Evolutionary conservation across 1,140 invertebrate genomes (phyloP).

Genomic region (Drosophila melanica): DNA sequence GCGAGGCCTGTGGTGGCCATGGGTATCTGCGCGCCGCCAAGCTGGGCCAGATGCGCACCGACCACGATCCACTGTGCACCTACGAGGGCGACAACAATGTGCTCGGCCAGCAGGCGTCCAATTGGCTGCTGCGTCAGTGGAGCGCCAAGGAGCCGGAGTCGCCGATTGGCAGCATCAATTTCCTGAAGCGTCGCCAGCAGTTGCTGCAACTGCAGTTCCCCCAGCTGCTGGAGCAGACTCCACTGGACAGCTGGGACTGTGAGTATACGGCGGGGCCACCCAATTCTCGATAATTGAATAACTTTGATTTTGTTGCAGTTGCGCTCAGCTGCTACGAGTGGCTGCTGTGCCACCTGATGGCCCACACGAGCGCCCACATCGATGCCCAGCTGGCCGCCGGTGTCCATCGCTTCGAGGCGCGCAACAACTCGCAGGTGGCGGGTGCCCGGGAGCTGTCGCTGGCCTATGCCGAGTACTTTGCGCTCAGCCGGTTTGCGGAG

Average conservation of each 20-base stretch:
- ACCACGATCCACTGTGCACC: slow-evolving; percentile 96
- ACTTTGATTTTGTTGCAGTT: slow-evolving; percentile 85
- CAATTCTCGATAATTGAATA: not conserved
- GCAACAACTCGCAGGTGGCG: slow-evolving; percentile 93
- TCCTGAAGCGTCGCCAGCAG: slow-evolving; percentile 85
- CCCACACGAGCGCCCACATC: slow-evolving; percentile 88
- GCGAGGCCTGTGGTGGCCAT: slow-evolving; percentile 93
- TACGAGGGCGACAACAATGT: slow-evolving; percentile 99
- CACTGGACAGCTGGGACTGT: slow-evolving; percentile 85
- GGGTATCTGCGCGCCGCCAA: slow-evolving; percentile 88
- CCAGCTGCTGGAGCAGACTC: slow-evolving; percentile 42
- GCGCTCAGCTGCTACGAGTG: slow-evolving; percentile 91
- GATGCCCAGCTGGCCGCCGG: slow-evolving; percentile 85
- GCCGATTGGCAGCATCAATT: slow-evolving; percentile 87
- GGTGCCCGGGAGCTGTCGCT: slow-evolving; percentile 90
- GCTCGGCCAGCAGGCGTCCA: slow-evolving; percentile 96
- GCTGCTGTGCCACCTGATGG: slow-evolving; percentile 92
- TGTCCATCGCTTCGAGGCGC: slow-evolving; percentile 88
- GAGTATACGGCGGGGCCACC: slow-evolving; percentile 62
- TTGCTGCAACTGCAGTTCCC: slow-evolving; percentile 86
- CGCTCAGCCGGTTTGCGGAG: slow-evolving; percentile 86
- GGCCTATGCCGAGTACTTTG: slow-evolving; percentile 90
- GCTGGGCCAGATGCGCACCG: slow-evolving; percentile 92
- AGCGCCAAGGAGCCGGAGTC: slow-evolving; percentile 85
- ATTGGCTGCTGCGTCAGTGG: slow-evolving; percentile 92